phyloP scores from a whole-genome alignment of 2,113 vertebrate species.

The Chaenocephalus aceratus region DNA sequence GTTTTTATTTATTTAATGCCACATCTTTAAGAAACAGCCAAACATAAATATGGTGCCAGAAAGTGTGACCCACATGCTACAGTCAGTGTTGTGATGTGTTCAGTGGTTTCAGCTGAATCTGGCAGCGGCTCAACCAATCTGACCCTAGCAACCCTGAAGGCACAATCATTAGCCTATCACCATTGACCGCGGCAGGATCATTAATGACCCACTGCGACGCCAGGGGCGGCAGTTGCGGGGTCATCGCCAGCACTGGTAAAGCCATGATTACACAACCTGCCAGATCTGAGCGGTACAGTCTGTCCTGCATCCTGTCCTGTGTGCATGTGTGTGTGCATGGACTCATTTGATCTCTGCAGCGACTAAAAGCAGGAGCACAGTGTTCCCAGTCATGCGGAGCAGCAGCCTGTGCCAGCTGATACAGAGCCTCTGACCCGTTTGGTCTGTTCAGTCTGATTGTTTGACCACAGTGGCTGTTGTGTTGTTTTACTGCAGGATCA shows the following conservation, averaged over 20 bases:
- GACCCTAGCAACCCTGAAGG: conserved; percentile 34
- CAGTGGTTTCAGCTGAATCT: conserved; percentile 53
- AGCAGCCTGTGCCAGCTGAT: conserved; percentile 37
- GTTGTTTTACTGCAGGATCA: not conserved
- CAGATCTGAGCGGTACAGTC: conserved; percentile 34
- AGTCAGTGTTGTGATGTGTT: conserved; percentile 18
- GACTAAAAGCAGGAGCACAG: conserved; percentile 29
- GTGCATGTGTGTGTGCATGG: conserved; percentile 9
- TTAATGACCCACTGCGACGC: conserved; percentile 60
- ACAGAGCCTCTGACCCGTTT: conserved; percentile 13
- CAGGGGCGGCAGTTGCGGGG: conserved; percentile 41
- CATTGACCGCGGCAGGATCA: conserved; percentile 70
- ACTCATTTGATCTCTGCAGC: conserved; percentile 42
- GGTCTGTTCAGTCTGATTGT: not conserved
- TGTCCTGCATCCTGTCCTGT: conserved; percentile 41
- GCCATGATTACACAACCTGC: conserved; percentile 61
- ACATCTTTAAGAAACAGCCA: not conserved
- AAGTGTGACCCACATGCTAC: not conserved
- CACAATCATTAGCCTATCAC: conserved; percentile 64
- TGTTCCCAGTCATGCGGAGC: conserved; percentile 16
- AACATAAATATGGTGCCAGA: not conserved
- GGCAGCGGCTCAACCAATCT: conserved; percentile 30
- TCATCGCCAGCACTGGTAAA: conserved; percentile 30
- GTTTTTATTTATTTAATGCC: too few relatives aligned
- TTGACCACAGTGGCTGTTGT: not conserved